Conservation (phyloP, 2,113 vertebrate genomes). For the Nesogale talazaci region DNA sequence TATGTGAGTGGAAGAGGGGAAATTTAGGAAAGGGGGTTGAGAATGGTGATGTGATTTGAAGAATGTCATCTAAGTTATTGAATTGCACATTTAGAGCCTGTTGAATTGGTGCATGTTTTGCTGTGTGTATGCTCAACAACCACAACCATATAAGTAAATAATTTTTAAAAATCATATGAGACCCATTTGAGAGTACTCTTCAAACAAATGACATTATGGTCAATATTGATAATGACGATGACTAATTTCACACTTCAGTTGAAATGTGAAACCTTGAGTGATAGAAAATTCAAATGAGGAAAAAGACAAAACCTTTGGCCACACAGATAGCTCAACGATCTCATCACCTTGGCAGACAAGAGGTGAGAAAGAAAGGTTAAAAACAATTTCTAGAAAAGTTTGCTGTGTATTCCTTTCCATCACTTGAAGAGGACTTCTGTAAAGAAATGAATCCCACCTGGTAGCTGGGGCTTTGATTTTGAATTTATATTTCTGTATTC, state of each 20-base stretch:
- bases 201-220: slow-evolving; percentile 11
- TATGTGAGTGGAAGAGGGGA: too few relatives aligned
- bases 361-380: background rate
- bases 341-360: background rate
- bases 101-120: background rate
- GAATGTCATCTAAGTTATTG: background rate
- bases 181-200: background rate
- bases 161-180: background rate
- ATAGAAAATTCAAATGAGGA: background rate
- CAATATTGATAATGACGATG: background rate
- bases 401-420: background rate
- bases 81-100: background rate
- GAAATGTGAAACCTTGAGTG: slow-evolving; percentile 16
- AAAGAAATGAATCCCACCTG: slow-evolving; percentile 31
- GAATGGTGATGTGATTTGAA: background rate
- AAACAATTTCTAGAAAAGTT: background rate
- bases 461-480: slow-evolving; percentile 9
- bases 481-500: slow-evolving; percentile 1
- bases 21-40: background rate
- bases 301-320: background rate
- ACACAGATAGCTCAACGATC: background rate
- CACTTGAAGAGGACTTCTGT: background rate
- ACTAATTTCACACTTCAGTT: slow-evolving; percentile 41
- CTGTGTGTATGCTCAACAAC: background rate
- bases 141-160: background rate